Percentiles rank a stretch among this genome's conserved stretches.
Conservation (phyloP, 2,797 vertebrate genomes). For the Dermochelys coriacea region DNA sequence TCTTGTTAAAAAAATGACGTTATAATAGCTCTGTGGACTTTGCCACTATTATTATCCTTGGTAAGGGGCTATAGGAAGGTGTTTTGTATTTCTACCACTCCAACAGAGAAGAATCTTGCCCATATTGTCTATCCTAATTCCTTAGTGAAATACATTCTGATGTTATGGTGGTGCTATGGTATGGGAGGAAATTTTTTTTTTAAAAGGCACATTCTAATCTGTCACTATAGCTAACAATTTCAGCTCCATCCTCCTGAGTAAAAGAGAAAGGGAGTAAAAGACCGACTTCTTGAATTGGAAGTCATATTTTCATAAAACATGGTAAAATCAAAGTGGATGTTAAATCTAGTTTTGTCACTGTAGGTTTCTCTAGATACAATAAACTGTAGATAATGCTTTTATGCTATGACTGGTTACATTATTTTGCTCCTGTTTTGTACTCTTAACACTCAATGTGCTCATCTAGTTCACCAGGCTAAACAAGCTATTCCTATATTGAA, state of each 20-base stretch:
- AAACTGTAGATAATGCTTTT: slow-evolving; percentile 33
- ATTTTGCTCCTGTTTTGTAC: slow-evolving; percentile 4
- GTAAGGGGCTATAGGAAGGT: not conserved
- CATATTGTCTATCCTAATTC: not conserved
- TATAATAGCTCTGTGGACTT: not conserved
- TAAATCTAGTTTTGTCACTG: slow-evolving; percentile 14
- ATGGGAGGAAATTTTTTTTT: not conserved
- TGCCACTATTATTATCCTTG: not conserved
- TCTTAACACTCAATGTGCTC: fast-evolving
- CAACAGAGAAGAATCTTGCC: not conserved
- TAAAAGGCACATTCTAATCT: not conserved
- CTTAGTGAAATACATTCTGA: fast-evolving
- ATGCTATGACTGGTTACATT: not conserved
- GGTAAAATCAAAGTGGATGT: not conserved
- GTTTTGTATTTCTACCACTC: not conserved
- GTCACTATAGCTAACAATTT: not conserved
- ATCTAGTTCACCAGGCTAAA: not conserved
- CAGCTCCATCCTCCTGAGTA: not conserved
- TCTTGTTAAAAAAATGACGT: not conserved
- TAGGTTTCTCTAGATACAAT: slow-evolving; percentile 50
- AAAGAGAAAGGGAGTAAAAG: not conserved
- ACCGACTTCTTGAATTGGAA: not conserved
- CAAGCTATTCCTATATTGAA: not conserved
- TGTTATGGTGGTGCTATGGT: not conserved
- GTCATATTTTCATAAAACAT: not conserved